Evolutionary conservation across 2,888 invertebrate species (phyloP), one percentile per base, ranked within the genome.

Genomic region (Eumacrocentrus americanus): DNA sequence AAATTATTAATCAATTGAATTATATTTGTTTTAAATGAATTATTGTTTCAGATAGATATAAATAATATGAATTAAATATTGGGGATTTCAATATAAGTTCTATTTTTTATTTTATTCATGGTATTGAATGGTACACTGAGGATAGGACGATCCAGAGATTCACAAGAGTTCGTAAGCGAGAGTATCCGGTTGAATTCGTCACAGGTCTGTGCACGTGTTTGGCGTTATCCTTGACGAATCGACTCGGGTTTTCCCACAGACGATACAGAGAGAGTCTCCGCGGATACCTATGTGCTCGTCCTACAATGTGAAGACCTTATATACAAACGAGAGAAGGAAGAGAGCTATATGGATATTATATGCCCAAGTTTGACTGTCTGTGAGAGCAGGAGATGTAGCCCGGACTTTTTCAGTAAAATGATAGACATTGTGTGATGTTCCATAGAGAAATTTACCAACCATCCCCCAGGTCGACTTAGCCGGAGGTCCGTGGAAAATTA

Each of bases 161-260:
- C 58, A 65, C 61, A 63, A 65, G 48, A 42, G 60, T 56, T 51
- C 56, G 56, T 60, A 38, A 56, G 62, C 35, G 60, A 64, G 55
- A 66, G 75, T 78, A 79, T 80, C 80, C 80, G 79, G 79, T 75
- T 75, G 74, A 75, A 80, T 80, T 79, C 73, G 79, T 79, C 75
- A 79, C 76, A 78, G 76, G 64, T 57, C 67, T 70, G 69, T 72
- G 74, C 75, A 76, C 76, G 77, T 75, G 77, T 72, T 72, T 67
- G 64, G 65, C 64, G 70, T 75, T 73, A 76, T 77, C 75, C 79
- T 70, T 78, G 75, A 74, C 78, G 76, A 77, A 77, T 78, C 75
- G 75, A 58, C 63, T 20, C 67, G 64, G 71, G 68, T 78, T 78
- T 79, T 78, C 77, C 77, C 77, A 77, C 73, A 71, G 70, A 63